phyloP scores from a whole-genome alignment of 2,797 vertebrate genomes.

The Silurus lanzhouensis region DNA sequence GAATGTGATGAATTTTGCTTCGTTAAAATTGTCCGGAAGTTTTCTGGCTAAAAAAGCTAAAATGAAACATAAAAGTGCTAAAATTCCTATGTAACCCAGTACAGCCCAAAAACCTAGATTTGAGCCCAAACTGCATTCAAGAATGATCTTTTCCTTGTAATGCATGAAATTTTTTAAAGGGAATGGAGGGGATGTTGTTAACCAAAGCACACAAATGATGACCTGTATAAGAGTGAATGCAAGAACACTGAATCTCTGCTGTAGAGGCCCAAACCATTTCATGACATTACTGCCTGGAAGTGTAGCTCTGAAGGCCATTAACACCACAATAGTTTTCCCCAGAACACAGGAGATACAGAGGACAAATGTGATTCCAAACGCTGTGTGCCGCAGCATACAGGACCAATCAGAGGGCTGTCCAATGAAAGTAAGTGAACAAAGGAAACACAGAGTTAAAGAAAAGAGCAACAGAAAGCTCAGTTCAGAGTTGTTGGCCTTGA shows the following conservation, averaged over 20 bases:
- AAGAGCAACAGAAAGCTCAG: conserved; percentile 74
- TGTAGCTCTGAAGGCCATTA: conserved; percentile 61
- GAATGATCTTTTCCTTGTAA: conserved; percentile 58
- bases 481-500: conserved; percentile 74
- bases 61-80: conserved; percentile 55
- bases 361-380: conserved; percentile 70
- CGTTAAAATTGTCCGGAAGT: conserved; percentile 56
- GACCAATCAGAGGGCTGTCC: conserved; percentile 70
- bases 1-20: conserved; percentile 77
- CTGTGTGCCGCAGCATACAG: conserved; percentile 61
- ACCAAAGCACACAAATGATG: conserved; percentile 26
- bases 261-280: conserved; percentile 73
- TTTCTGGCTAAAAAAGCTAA: background rate
- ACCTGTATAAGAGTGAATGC: conserved; percentile 62
- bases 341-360: conserved; percentile 7
- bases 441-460: conserved; percentile 70
- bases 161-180: conserved; percentile 52
- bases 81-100: conserved; percentile 57
- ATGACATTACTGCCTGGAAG: conserved; percentile 66
- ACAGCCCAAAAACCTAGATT: conserved; percentile 57
- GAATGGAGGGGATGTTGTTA: conserved; percentile 54
- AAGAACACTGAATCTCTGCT: conserved; percentile 71
- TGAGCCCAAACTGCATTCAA: conserved; percentile 59
- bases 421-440: conserved; percentile 73
- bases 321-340: background rate